These are phyloP conservation scores for Plutomurus gul DNA, from an alignment of 1,140 invertebrate species.

Conservation along the genomic window DNA sequence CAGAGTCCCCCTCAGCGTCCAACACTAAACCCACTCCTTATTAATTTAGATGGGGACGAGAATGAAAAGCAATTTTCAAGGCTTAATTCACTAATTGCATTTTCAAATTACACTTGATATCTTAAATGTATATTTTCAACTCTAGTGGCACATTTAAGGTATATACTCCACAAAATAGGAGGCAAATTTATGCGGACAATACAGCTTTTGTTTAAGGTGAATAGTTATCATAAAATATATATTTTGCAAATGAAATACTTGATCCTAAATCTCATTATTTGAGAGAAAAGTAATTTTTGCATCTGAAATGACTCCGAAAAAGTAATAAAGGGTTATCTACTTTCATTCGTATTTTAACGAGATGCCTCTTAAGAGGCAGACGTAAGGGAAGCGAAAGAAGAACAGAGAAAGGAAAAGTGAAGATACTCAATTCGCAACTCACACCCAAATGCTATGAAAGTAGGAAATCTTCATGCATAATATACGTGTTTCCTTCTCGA, in stretches of 20 bases:
- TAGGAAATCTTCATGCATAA: constrained; percentile 17
- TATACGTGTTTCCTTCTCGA: neutral
- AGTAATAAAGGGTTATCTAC: constrained; percentile 14
- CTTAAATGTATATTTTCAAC: too few relatives aligned
- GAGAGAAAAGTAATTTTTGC: constrained; percentile 16
- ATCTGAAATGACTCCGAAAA: constrained; percentile 5
- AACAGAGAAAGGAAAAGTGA: neutral
- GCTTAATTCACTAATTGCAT: neutral
- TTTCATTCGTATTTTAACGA: constrained; percentile 11
- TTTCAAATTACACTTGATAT: neutral
- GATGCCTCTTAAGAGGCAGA: neutral
- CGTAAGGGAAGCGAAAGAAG: neutral
- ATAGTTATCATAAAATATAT: constrained; percentile 7
- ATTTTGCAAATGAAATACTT: constrained; percentile 11
- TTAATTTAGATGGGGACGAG: neutral
- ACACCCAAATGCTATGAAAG: neutral
- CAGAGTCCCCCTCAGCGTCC: too few relatives aligned
- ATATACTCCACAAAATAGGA: too few relatives aligned
- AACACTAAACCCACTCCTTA: neutral
- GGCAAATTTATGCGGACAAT: too few relatives aligned
- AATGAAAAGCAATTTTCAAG: constrained; percentile 13
- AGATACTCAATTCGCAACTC: neutral
- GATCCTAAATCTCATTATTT: neutral
- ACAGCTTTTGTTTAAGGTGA: too few relatives aligned
- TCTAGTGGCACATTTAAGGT: too few relatives aligned